Base-by-base conservation (phyloP, 1,140 invertebrate genomes). In the Elymnias hypermnestra region DNA sequence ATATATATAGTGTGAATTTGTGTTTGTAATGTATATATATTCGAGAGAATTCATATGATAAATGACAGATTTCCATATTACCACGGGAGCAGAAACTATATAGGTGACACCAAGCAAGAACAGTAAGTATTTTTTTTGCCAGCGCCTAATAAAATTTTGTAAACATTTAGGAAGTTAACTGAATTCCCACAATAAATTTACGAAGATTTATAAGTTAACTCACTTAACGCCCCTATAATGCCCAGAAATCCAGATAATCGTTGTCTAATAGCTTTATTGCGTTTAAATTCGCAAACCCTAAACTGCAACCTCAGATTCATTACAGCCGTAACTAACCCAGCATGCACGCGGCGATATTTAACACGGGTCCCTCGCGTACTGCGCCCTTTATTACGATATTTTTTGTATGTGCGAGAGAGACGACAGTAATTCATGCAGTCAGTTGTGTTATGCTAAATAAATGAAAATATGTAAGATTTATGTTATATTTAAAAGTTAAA, bases 271-370 rank as follows among this genome's bases (percentile, higher is more conserved):
- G 66, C 41, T 69, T 65, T 63, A 69, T 63, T 57, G 57, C 48
- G 31, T 57, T 59, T 41, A 72, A 69, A 62, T 57, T 54, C 57
- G 65, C 56, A 66, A 70, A 67, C 72, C 70, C 68, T 67, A 72
- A 72, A 70, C 59, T 63, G 65, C 63, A 67, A 57, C 49, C 62
- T 60, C 61, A 59, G 61, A 76, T 77, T 78, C 71, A 76, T 78
- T 73, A 67, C 60, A 53, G 18, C 62, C 71, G 72, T 72, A 67
- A 72, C 73, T 69, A 77, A 75, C 56, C 56, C 73, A 60, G 58
- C 53, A 61, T 61, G 58, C 73, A 71, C 73, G 69, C 72, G 60
- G 53, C 60, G 63, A 62, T 70, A 54, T 78, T 77, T 74, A 78
- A 66, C 72, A 59, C 52, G 37, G 38, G 37, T 18, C 73, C 70